Evolutionary conservation across 2,888 invertebrate genomes (phyloP), one percentile per base, ranked within the genome.

Genomic region (Meteorus cinctellus): DNA sequence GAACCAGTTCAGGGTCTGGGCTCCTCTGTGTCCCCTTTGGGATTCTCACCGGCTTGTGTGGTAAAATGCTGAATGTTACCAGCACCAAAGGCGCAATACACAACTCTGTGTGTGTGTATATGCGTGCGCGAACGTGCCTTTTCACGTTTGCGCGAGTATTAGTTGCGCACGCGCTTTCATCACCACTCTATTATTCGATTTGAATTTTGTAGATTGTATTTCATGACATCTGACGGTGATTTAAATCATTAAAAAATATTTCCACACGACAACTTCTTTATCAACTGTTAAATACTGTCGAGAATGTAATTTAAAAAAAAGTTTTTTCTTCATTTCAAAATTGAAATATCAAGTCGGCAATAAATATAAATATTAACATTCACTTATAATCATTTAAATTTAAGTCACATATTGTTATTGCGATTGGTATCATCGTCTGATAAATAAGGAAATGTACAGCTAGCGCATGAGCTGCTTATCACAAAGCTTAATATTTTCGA

Each of bases 1-100:
- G 76, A 81, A 81, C 81, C 81, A 81, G 81, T 81, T 81, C 80
- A 81, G 81, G 81, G 81, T 80, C 81, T 81, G 76, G 72, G 75
- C 80, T 75, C 75, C 77, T 78, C 80, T 75, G 71, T 71, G 36
- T 66, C 31, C 72, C 76, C 72, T 68, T 69, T 73, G 31, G 63
- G 59, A 29, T 69, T 68, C 72, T 68, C 76, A 72, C 72, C 76
- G 72, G 48, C 59, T 62, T 62, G 45, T 69, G 72, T 63, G n/a
- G n/a, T 55, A 55, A 59, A 75, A 72, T 75, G 48, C 67, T 75
- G 67, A 72, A 62, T 55, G 62, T 69, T 55, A 55, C 55, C 55
- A 55, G 48, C 48, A 63, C 72, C 72, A 48, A 65, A 55, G 19
- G 55, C 55, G 19, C 55, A 55, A 19, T 55, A 55, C 55, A 55